These are phyloP conservation scores for Python bivittatus DNA, from an alignment of 2,113 vertebrate genomes.

Conservation along the genomic window DNA sequence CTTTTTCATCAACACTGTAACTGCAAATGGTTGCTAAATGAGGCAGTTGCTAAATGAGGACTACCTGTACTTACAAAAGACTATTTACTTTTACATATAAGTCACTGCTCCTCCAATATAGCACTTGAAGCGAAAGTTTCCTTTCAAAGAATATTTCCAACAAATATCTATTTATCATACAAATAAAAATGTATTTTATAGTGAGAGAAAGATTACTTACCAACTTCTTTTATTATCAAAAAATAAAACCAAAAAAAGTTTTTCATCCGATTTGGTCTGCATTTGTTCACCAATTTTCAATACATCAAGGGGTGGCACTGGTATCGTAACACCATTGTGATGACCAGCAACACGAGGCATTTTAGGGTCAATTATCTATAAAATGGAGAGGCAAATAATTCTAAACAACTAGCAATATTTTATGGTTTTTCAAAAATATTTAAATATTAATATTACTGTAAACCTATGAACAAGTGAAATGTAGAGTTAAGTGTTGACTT, in stretches of 20 bases:
- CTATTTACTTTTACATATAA: not conserved
- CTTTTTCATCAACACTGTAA: not conserved
- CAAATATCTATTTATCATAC: not conserved
- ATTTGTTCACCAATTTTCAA: slow-evolving; percentile 95
- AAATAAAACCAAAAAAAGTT: slow-evolving; percentile 94
- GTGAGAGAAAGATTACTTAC: slow-evolving; percentile 72
- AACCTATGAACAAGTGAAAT: not conserved
- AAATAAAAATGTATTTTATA: not conserved
- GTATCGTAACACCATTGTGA: slow-evolving; percentile 96
- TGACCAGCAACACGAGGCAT: slow-evolving; percentile 95
- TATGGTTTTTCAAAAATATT: not conserved
- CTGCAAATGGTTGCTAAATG: not conserved
- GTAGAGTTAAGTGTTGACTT: not conserved
- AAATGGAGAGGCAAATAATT: slow-evolving; percentile 7
- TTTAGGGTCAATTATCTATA: slow-evolving; percentile 94
- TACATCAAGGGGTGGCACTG: slow-evolving; percentile 91
- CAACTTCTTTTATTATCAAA: slow-evolving; percentile 99
- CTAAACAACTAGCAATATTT: not conserved
- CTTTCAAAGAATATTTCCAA: not conserved
- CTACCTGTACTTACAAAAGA: not conserved
- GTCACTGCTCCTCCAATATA: not conserved
- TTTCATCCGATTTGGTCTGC: slow-evolving; percentile 96
- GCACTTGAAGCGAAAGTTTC: not conserved
- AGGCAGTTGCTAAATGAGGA: not conserved
- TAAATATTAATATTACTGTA: not conserved